Percentiles rank a stretch among this genome's conserved stretches.
Evolutionary conservation across 2,797 vertebrate genomes (phyloP).

Genomic region (Danio albolineatus): DNA sequence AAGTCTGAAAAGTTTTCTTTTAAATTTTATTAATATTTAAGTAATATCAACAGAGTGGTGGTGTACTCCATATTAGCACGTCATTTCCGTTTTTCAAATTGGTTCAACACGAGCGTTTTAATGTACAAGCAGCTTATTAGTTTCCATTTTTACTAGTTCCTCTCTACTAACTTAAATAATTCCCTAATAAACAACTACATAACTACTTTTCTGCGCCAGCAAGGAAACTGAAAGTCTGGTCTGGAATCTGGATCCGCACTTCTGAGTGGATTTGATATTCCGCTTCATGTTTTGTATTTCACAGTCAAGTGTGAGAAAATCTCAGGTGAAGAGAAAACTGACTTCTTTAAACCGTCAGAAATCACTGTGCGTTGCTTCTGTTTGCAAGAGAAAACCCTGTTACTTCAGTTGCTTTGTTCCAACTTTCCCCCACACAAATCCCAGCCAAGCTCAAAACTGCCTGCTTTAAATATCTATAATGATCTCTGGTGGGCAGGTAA

Average conservation of each 20-base stretch:
- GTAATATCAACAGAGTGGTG: neutral
- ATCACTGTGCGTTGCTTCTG: neutral
- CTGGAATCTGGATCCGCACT: neutral
- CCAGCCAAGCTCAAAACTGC: neutral
- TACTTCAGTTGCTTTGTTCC: neutral
- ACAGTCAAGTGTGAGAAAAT: neutral
- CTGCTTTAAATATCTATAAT: neutral
- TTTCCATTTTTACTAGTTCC: neutral
- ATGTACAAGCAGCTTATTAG: neutral
- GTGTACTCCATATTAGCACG: neutral
- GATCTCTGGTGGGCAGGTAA: neutral
- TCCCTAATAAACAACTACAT: neutral
- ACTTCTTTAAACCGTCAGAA: neutral
- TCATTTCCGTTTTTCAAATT: no score
- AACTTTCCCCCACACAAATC: neutral
- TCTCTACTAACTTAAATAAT: neutral
- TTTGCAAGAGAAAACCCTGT: neutral
- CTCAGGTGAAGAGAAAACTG: conserved; percentile 1
- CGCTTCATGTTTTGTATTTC: neutral
- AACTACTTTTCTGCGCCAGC: neutral
- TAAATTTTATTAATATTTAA: neutral
- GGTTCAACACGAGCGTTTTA: neutral
- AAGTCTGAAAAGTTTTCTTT: neutral
- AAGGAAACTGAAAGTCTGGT: neutral
- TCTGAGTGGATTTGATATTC: neutral